phyloP scores from a whole-genome alignment of 2,113 vertebrate genomes.

The Bagarius yarrelli region DNA sequence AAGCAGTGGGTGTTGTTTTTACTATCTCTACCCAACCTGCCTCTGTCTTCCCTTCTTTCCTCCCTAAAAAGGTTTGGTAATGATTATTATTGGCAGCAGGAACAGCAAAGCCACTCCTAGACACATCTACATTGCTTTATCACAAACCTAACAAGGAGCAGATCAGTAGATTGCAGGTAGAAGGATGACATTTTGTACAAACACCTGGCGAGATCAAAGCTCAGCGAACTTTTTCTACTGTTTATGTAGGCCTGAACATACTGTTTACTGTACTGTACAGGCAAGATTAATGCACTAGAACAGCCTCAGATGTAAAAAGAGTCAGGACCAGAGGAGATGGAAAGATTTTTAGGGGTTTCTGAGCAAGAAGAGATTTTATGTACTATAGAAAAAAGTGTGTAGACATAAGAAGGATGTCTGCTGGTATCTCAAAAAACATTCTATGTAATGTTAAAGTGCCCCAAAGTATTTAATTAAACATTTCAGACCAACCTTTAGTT shows the following conservation, averaged over 20 bases:
- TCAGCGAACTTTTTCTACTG: neutral
- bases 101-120: slow-evolving; percentile 3
- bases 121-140: slow-evolving; percentile 32
- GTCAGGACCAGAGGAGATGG: neutral
- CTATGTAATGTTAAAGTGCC: no score
- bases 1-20: slow-evolving; percentile 24
- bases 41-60: slow-evolving; percentile 13
- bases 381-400: neutral
- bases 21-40: neutral
- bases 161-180: slow-evolving; percentile 6
- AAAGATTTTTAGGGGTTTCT: neutral
- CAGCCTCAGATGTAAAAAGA: neutral
- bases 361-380: neutral
- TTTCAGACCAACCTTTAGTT: neutral
- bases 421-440: neutral
- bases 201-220: slow-evolving; percentile 42
- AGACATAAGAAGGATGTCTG: neutral
- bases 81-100: neutral
- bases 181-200: slow-evolving; percentile 28
- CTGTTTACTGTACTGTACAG: neutral
- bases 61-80: neutral
- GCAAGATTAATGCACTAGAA: neutral
- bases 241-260: slow-evolving; percentile 30
- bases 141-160: slow-evolving; percentile 6
- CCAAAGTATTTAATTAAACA: no score